Base-by-base conservation (phyloP, 2,888 invertebrate genomes). In the Diadegma fenestrale region DNA sequence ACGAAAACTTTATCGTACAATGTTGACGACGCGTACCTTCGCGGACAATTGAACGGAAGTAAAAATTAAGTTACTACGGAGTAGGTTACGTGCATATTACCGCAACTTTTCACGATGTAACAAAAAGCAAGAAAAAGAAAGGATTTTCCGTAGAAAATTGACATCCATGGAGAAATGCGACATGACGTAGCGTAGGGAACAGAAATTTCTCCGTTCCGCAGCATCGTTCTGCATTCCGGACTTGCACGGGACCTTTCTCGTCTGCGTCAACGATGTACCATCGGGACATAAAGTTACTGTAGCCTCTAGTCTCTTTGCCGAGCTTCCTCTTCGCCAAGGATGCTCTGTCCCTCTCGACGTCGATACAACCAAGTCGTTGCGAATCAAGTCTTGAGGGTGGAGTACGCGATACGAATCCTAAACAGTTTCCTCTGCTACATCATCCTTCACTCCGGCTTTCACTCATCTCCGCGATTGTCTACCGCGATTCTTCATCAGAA, bases 361-460 rank as follows among this genome's bases (percentile, higher is more conserved):
- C 81, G 71, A 54, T 63, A 82, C 73, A 80, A 78, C 84, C 64
- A 84, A 80, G 82, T 87, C 85, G 87, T 88, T 88, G 88, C 87
- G 88, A 90, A 89, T 90, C 89, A 86, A 86, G 82, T 84, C 83
- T 76, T 82, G 76, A 81, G 69, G 83, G 80, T 69, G 54, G 72
- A 80, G 58, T 75, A 71, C 84, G 87, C 87, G 87, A 78, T 82
- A 84, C 88, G 90, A 90, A 90, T 91, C 89, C 87, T 88, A 89
- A 90, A 84, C 85, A 76, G 75, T 73, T 84, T 54, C 45, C 26
- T 54, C 12, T n/a, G n/a, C n/a, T n/a, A 43, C 66, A 68, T 84
- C 79, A 71, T 71, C 72, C 37, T 51, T 64, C 48, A 26, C 54
- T 64, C 8, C 26, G 26, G 45, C 19, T 51, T 63, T 80, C 54